Percentiles rank a stretch among this genome's conserved stretches.
These are phyloP conservation scores for Etheostoma perlongum DNA, from an alignment of 2,797 vertebrate species.

Conservation along the genomic window DNA sequence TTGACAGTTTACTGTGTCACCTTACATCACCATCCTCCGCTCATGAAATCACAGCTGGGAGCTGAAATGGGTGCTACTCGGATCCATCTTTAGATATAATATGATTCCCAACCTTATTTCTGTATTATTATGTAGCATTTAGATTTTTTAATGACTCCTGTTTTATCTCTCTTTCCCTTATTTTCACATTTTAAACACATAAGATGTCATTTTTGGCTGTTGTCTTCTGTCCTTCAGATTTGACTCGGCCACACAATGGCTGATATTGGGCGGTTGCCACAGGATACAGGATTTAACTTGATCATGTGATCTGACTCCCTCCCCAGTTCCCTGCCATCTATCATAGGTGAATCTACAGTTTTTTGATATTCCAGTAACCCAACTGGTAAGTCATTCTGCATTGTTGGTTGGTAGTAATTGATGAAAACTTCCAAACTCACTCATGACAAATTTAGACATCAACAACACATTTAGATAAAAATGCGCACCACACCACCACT, in stretches of 20 bases:
- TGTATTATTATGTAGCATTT: conserved; percentile 2
- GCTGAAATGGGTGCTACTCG: conserved; percentile 63
- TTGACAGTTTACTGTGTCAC: conserved; percentile 76
- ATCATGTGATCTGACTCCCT: conserved; percentile 80
- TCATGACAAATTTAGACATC: conserved; percentile 52
- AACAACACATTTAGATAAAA: conserved; percentile 63
- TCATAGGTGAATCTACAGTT: conserved; percentile 72
- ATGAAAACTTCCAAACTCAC: conserved; percentile 51
- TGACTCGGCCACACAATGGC: conserved; percentile 68
- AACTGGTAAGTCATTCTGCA: neutral
- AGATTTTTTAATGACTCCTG: neutral
- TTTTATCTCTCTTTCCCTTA: neutral
- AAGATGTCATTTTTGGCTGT: conserved; percentile 8
- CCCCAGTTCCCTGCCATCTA: conserved; percentile 63
- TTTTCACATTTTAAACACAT: conserved; percentile 6
- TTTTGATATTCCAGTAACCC: conserved; percentile 1
- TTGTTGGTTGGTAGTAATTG: conserved; percentile 42
- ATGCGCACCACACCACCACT: conserved; percentile 37
- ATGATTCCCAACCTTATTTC: conserved; percentile 35
- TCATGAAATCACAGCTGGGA: conserved; percentile 67
- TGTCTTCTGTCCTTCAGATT: conserved; percentile 63
- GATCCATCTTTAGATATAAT: conserved; percentile 43
- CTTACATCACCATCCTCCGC: conserved; percentile 63
- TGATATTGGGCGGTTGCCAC: conserved; percentile 62
- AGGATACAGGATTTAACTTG: conserved; percentile 64